A percentile compares a stretch with the other conserved stretches of the same genome.
phyloP scores from a whole-genome alignment of 2,797 vertebrate genomes.

The Bothrops alternatus region DNA sequence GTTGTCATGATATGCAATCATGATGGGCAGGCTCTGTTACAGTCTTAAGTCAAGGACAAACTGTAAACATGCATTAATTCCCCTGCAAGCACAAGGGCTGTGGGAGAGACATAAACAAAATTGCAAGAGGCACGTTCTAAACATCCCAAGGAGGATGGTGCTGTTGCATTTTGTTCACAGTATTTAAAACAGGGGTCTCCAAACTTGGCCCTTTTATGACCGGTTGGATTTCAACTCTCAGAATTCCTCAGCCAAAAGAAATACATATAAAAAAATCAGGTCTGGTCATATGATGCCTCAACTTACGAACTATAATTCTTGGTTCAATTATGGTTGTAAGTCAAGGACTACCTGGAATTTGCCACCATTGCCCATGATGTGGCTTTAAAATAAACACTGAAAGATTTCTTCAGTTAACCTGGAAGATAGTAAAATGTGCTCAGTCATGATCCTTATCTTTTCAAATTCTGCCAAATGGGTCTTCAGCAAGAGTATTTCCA shows the following conservation, averaged over 20 bases:
- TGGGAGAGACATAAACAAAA: not conserved
- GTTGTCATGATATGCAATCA: too few relatives aligned
- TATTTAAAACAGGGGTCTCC: not conserved
- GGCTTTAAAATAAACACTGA: not conserved
- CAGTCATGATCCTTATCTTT: not conserved
- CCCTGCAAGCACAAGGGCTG: too few relatives aligned
- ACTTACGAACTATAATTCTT: not conserved
- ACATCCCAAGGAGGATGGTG: too few relatives aligned
- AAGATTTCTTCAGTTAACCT: not conserved
- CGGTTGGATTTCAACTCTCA: too few relatives aligned
- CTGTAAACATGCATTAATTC: too few relatives aligned
- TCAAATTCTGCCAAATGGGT: not conserved
- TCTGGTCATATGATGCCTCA: not conserved
- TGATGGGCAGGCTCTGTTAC: too few relatives aligned
- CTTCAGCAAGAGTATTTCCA: not conserved
- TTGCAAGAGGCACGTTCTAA: too few relatives aligned
- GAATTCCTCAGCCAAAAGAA: not conserved
- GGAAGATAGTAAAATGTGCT: not conserved
- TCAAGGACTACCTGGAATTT: not conserved
- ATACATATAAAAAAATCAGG: not conserved
- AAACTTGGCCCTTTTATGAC: too few relatives aligned
- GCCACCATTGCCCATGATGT: not conserved
- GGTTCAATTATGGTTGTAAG: not conserved
- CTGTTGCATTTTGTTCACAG: not conserved
- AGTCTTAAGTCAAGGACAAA: too few relatives aligned